Conservation (phyloP, 2,797 vertebrate species). For the Threskiornis aethiopicus region DNA sequence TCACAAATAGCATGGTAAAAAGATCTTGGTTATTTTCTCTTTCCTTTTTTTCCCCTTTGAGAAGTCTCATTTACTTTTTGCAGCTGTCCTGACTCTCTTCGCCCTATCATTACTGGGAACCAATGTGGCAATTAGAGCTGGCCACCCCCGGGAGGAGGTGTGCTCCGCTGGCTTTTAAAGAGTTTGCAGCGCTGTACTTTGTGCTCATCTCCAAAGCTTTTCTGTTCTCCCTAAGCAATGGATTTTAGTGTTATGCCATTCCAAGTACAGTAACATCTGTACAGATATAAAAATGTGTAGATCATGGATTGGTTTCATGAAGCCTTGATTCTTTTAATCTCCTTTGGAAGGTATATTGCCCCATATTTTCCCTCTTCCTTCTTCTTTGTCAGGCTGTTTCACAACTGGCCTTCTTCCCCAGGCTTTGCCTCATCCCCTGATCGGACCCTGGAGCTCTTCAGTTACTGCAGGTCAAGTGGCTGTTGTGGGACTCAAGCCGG, state of each 20-base stretch:
- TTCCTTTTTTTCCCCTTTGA: neutral
- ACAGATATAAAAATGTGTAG: neutral
- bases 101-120: constrained; percentile 19
- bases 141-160: neutral
- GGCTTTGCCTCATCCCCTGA: neutral
- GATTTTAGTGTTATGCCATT: neutral
- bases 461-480: neutral
- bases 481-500: neutral
- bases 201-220: neutral
- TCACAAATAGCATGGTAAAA: neutral
- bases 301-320: neutral
- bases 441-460: neutral
- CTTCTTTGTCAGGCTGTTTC: neutral
- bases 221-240: neutral
- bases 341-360: neutral
- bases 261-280: neutral
- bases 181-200: neutral
- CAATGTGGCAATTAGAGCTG: constrained; percentile 48
- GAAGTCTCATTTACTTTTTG: constrained; percentile 19
- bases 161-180: neutral
- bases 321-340: neutral
- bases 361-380: neutral
- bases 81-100: constrained; percentile 14
- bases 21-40: neutral
- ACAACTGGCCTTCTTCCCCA: neutral